Percentiles rank a stretch among this genome's conserved stretches.
Evolutionary conservation across 1,140 invertebrate species (phyloP).

Genomic region (Drosophila nasuta): DNA sequence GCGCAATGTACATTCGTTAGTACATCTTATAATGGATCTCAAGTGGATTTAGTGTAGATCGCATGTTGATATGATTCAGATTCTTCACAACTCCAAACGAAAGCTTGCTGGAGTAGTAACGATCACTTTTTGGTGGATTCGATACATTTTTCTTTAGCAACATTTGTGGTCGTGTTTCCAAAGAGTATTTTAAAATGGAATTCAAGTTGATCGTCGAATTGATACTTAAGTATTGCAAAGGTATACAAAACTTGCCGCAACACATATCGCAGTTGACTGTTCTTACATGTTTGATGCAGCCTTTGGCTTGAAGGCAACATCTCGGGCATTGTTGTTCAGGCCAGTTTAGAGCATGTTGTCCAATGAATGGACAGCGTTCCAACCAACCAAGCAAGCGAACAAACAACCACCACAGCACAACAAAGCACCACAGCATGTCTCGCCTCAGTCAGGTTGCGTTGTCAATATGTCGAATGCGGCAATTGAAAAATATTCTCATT

Average conservation of each 20-base stretch:
- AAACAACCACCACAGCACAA: slow-evolving; percentile 10
- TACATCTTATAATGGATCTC: no score
- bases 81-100: no score
- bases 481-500: slow-evolving; percentile 41
- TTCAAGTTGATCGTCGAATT: background rate
- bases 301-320: background rate
- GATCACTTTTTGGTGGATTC: background rate
- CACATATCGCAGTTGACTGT: background rate
- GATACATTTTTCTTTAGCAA: background rate
- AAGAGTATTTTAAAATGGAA: background rate
- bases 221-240: no score
- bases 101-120: no score
- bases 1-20: no score
- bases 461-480: background rate
- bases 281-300: slow-evolving; percentile 14
- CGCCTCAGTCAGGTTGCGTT: background rate
- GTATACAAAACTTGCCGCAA: background rate
- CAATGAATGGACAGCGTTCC: slow-evolving; percentile 42
- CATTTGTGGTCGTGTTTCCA: background rate
- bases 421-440: no score
- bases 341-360: slow-evolving; percentile 25
- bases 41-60: slow-evolving; percentile 5
- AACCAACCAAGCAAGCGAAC: slow-evolving; percentile 24
- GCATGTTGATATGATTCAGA: background rate
- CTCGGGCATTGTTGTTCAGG: slow-evolving; percentile 19